Percentiles rank a stretch among this genome's conserved stretches.
Evolutionary conservation across 2,797 vertebrate genomes (phyloP).

Genomic region (Glyptemys insculpta): DNA sequence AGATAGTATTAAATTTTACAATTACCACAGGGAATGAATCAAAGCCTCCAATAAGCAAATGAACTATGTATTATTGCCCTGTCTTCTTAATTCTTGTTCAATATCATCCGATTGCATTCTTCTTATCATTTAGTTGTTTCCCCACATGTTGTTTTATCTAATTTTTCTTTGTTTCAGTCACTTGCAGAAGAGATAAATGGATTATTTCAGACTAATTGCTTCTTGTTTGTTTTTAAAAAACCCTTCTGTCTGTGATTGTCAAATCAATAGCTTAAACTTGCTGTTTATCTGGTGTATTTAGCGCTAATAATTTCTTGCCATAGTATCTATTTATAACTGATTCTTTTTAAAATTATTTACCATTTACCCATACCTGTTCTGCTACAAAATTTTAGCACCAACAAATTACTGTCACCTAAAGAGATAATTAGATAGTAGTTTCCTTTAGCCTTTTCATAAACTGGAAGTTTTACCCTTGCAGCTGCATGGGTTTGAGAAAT

Average conservation of each 20-base stretch:
- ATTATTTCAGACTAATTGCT: constrained; percentile 60
- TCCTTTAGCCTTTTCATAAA: not conserved
- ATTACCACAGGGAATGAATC: constrained; percentile 88
- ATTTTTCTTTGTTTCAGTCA: constrained; percentile 59
- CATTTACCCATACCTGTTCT: constrained; percentile 32
- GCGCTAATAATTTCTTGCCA: constrained; percentile 57
- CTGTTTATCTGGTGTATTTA: constrained; percentile 65
- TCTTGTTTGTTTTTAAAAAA: constrained; percentile 57
- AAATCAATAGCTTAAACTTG: constrained; percentile 24
- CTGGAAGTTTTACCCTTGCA: constrained; percentile 30
- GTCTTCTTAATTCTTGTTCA: constrained; percentile 88
- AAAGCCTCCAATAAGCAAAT: constrained; percentile 86
- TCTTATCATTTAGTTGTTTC: constrained; percentile 60
- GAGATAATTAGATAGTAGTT: constrained; percentile 55
- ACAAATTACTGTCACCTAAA: constrained; percentile 25
- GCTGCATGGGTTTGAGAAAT: not conserved
- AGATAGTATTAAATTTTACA: constrained; percentile 89
- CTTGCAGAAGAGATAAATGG: constrained; percentile 59
- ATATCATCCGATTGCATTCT: constrained; percentile 77
- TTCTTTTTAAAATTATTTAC: constrained; percentile 27
- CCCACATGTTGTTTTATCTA: constrained; percentile 53
- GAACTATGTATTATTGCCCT: constrained; percentile 85
- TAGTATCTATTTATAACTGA: constrained; percentile 46
- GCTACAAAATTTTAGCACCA: constrained; percentile 51
- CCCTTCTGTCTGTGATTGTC: not conserved